Evolutionary conservation across 2,888 invertebrate genomes (phyloP).

Genomic region (Aphrophora alni): DNA sequence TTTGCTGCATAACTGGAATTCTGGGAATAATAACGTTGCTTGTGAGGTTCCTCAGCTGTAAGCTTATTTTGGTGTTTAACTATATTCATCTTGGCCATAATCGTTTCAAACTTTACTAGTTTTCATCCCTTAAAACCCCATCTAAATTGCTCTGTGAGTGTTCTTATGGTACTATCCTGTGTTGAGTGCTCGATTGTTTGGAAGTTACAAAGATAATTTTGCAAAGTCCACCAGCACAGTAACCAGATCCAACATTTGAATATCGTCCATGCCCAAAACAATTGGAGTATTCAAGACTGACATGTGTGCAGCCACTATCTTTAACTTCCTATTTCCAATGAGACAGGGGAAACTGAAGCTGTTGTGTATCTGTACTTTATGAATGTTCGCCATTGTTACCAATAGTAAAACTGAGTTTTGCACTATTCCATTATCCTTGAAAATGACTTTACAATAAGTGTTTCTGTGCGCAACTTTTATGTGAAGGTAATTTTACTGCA

Average conservation of each 20-base stretch:
- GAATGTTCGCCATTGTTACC: background rate
- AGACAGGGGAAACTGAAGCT: background rate
- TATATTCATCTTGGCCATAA: background rate
- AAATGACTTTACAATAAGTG: too few species aligned
- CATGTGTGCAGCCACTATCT: background rate
- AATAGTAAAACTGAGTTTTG: background rate
- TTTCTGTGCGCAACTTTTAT: too few species aligned
- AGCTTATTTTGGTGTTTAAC: background rate
- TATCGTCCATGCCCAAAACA: background rate
- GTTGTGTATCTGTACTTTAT: background rate
- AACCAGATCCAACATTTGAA: background rate
- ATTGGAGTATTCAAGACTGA: background rate
- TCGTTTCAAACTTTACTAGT: background rate
- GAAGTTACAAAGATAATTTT: too few species aligned
- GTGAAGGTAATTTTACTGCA: too few species aligned
- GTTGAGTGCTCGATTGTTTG: too few species aligned
- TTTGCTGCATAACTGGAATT: constrained; percentile 7
- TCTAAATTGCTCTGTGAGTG: background rate
- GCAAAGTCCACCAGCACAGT: too few species aligned
- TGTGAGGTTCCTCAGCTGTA: background rate
- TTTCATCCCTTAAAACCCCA: background rate
- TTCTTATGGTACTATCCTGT: background rate
- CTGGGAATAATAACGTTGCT: background rate
- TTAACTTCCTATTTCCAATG: background rate
- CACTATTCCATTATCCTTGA: background rate